Conservation (phyloP, 1,140 invertebrate genomes). For the Mamestra configurata region DNA sequence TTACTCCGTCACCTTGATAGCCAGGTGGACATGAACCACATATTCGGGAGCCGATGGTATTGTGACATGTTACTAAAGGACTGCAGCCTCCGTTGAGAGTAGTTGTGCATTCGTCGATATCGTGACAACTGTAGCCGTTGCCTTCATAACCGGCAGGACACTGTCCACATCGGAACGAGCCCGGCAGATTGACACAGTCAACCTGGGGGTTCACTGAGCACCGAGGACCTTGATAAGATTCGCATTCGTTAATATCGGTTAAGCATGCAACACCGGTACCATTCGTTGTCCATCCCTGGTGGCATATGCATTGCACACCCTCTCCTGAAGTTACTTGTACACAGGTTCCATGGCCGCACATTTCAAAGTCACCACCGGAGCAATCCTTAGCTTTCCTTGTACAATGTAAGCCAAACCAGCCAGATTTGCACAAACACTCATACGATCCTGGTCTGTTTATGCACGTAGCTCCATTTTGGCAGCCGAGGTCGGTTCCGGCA, state of each 20-base stretch:
- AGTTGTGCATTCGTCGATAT: conserved; percentile 95
- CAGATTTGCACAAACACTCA: conserved; percentile 92
- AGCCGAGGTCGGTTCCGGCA: conserved; percentile 95
- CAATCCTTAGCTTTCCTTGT: conserved; percentile 92
- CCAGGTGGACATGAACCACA: conserved; percentile 96
- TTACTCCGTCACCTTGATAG: conserved; percentile 94
- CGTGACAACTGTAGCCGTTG: conserved; percentile 95
- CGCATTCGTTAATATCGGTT: conserved; percentile 96
- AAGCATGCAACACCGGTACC: conserved; percentile 91
- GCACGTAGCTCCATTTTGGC: conserved; percentile 97
- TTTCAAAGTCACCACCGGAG: conserved; percentile 90
- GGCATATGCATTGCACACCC: conserved; percentile 93
- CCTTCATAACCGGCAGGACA: conserved; percentile 96
- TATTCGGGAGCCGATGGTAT: conserved; percentile 94
- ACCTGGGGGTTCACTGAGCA: conserved; percentile 95
- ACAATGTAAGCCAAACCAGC: conserved; percentile 95
- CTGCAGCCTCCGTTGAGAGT: conserved; percentile 97
- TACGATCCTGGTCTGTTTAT: conserved; percentile 94
- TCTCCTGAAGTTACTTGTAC: conserved; percentile 89
- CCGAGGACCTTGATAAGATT: conserved; percentile 88
- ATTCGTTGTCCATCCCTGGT: conserved; percentile 95
- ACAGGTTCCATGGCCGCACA: conserved; percentile 97
- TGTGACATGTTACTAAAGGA: conserved; percentile 95
- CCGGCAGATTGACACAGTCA: conserved; percentile 95
- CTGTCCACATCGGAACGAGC: conserved; percentile 94